Conservation (phyloP, 1,140 invertebrate species). For the Caenorhabditis brenneri region DNA sequence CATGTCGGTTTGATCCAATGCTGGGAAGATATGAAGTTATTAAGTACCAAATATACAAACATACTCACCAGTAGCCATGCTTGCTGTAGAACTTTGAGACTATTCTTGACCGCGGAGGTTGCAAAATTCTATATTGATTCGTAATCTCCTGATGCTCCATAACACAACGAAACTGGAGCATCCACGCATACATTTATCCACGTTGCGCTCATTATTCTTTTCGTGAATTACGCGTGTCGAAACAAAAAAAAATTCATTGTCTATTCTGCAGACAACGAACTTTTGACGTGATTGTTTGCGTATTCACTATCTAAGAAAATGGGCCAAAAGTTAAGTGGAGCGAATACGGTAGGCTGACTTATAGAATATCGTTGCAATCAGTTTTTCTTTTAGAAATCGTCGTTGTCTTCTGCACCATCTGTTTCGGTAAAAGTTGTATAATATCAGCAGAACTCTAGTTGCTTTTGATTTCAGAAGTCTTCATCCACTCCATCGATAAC, state of each 20-base stretch:
- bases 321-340: neutral
- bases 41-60: neutral
- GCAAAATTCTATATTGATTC: neutral
- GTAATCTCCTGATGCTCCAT: neutral
- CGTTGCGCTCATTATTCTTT: no score
- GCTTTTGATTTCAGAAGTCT: neutral
- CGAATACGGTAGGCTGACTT: neutral
- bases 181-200: no score
- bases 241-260: neutral
- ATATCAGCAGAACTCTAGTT: neutral
- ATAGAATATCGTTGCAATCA: neutral
- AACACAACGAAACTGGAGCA: neutral
- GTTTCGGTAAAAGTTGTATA: neutral
- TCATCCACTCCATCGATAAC: neutral
- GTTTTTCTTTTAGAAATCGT: neutral
- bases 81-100: neutral
- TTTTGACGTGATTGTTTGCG: conserved; percentile 12
- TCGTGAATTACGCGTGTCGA: no score
- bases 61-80: conserved; percentile 2
- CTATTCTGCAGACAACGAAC: neutral
- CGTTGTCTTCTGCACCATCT: neutral
- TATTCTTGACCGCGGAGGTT: neutral
- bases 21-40: neutral
- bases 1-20: conserved; percentile 35
- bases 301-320: neutral